These are phyloP conservation scores for Sardinella longiceps DNA, from an alignment of 2,797 vertebrate species.

Conservation along the genomic window DNA sequence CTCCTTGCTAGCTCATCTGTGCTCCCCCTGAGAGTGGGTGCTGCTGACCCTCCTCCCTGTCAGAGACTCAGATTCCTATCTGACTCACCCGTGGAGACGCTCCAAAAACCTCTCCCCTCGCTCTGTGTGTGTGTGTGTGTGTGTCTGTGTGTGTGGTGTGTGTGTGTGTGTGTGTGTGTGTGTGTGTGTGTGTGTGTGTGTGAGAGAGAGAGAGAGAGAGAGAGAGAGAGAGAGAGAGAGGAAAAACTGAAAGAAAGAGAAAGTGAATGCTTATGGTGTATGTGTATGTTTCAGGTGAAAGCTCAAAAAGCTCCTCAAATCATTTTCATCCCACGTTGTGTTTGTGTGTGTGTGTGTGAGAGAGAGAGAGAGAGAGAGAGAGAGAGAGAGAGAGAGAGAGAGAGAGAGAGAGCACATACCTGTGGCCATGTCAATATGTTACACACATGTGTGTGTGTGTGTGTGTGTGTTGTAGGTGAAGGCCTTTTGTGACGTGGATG, in stretches of 20 bases:
- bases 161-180: conserved; percentile 35
- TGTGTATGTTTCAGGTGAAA: background rate
- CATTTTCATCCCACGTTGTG: background rate
- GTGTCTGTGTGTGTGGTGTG: conserved; percentile 13
- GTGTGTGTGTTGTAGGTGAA: conserved; percentile 73
- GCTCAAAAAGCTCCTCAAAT: too few relatives aligned
- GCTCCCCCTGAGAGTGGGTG: background rate
- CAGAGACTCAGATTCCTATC: background rate
- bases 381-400: too few relatives aligned
- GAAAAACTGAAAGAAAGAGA: too few relatives aligned
- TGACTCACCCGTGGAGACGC: conserved; percentile 26
- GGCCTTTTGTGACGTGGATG: conserved; percentile 92
- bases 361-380: too few relatives aligned
- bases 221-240: background rate
- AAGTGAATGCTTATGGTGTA: too few relatives aligned
- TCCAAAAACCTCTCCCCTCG: background rate
- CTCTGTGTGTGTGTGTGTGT: background rate
- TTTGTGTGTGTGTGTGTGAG: conserved; percentile 15
- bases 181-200: conserved; percentile 43
- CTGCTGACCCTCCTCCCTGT: background rate
- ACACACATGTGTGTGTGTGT: background rate
- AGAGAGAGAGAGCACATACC: background rate
- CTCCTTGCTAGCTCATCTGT: background rate
- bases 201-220: conserved; percentile 31
- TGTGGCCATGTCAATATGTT: background rate